A percentile compares a stretch with the other conserved stretches of the same genome.
Evolutionary conservation across 2,888 invertebrate genomes (phyloP).

Genomic region (Drosophila monieri): DNA sequence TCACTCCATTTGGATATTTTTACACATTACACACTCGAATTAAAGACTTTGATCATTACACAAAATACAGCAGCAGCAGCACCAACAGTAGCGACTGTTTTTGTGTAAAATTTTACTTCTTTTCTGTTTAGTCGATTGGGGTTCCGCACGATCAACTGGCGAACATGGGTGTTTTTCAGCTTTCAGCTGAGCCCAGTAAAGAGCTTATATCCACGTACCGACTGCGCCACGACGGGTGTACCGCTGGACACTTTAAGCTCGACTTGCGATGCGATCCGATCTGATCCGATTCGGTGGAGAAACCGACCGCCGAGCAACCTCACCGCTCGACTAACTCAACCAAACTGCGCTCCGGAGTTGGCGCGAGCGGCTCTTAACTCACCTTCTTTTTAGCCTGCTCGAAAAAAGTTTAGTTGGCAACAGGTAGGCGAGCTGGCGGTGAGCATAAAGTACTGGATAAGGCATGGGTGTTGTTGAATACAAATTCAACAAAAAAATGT

Average conservation of each 20-base stretch:
- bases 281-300: constrained; percentile 25
- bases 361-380: constrained; percentile 77
- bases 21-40: constrained; percentile 47
- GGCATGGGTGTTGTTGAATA: constrained; percentile 7
- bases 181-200: constrained; percentile 26
- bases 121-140: constrained; percentile 36
- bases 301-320: constrained; percentile 61
- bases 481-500: no score
- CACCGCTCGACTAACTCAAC: constrained; percentile 73
- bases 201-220: constrained; percentile 64
- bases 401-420: constrained; percentile 40
- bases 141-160: constrained; percentile 75
- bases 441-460: constrained; percentile 11
- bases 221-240: constrained; percentile 71
- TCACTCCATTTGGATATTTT: constrained; percentile 23
- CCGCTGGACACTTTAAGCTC: constrained; percentile 54
- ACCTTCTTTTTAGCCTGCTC: constrained; percentile 44
- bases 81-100: constrained; percentile 34
- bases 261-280: constrained; percentile 28
- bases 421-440: constrained; percentile 28
- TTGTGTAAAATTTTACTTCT: constrained; percentile 23
- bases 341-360: constrained; percentile 77
- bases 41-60: constrained; percentile 51
- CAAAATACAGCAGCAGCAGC: constrained; percentile 38
- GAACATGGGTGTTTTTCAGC: constrained; percentile 30